Evolutionary conservation across 2,888 invertebrate genomes (phyloP).

Genomic region (Agonopterix alstromeriana): DNA sequence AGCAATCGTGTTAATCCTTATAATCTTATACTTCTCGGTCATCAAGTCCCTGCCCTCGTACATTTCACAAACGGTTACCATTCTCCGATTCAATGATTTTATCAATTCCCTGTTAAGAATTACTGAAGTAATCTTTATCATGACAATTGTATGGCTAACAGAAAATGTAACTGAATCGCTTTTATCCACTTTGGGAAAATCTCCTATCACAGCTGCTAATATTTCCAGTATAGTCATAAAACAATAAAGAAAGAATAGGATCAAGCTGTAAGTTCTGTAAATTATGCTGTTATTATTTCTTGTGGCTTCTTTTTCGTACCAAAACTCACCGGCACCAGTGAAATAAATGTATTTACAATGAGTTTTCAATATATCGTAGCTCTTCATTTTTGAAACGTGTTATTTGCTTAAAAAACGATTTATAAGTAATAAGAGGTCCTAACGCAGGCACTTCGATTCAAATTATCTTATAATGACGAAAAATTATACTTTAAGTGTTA

Average conservation of each 20-base stretch:
- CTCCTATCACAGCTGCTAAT: constrained; percentile 44
- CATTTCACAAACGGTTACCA: constrained; percentile 41
- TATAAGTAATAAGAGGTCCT: too few species aligned
- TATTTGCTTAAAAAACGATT: too few species aligned
- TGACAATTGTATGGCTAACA: constrained; percentile 54
- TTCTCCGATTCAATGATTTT: constrained; percentile 39
- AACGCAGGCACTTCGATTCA: too few species aligned
- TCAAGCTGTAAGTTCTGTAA: constrained; percentile 34
- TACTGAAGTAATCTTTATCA: constrained; percentile 51
- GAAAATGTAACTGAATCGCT: constrained; percentile 55
- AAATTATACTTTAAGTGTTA: too few species aligned
- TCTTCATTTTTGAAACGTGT: constrained; percentile 36
- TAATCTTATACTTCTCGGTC: constrained; percentile 41
- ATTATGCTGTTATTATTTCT: constrained; percentile 38
- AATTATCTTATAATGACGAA: too few species aligned
- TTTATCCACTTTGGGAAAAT: constrained; percentile 56
- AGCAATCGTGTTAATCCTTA: constrained; percentile 49
- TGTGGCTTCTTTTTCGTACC: constrained; percentile 44
- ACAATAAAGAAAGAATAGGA: constrained; percentile 38
- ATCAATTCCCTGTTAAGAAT: constrained; percentile 39
- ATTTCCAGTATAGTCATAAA: constrained; percentile 56
- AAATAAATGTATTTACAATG: constrained; percentile 43
- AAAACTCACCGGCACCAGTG: constrained; percentile 57
- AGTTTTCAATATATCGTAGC: constrained; percentile 42
- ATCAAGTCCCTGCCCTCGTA: constrained; percentile 41